phyloP scores from a whole-genome alignment of 2,113 vertebrate genomes.

The Proteles cristata region DNA sequence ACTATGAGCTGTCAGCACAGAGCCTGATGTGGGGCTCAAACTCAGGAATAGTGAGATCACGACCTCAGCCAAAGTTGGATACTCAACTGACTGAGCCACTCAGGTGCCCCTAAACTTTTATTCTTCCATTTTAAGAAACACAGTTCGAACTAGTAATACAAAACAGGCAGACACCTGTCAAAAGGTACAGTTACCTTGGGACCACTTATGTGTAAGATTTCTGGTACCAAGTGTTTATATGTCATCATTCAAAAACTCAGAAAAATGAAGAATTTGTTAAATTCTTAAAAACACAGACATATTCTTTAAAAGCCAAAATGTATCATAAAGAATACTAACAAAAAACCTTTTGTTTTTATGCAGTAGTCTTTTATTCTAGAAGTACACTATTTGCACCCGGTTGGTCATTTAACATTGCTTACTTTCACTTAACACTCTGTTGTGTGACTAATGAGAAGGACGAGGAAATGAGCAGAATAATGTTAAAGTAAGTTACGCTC shows the following conservation, averaged over 20 bases:
- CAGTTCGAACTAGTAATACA: not conserved
- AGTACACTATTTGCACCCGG: not conserved
- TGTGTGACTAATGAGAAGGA: not conserved
- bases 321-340: not conserved
- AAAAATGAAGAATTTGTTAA: not conserved
- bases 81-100: no score
- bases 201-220: not conserved
- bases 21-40: no score
- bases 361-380: not conserved
- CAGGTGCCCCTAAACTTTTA: not conserved
- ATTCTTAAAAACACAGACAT: not conserved
- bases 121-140: not conserved
- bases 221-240: not conserved
- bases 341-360: not conserved
- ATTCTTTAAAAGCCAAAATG: not conserved
- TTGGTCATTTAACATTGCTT: conserved; percentile 19
- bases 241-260: not conserved
- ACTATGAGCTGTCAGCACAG: no score
- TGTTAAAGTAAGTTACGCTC: not conserved
- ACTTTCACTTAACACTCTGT: conserved; percentile 14
- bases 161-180: not conserved
- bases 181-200: not conserved
- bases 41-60: no score
- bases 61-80: no score
- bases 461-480: conserved; percentile 7